Base-by-base conservation (phyloP, 2,113 vertebrate species). In the Vireo altiloquus region DNA sequence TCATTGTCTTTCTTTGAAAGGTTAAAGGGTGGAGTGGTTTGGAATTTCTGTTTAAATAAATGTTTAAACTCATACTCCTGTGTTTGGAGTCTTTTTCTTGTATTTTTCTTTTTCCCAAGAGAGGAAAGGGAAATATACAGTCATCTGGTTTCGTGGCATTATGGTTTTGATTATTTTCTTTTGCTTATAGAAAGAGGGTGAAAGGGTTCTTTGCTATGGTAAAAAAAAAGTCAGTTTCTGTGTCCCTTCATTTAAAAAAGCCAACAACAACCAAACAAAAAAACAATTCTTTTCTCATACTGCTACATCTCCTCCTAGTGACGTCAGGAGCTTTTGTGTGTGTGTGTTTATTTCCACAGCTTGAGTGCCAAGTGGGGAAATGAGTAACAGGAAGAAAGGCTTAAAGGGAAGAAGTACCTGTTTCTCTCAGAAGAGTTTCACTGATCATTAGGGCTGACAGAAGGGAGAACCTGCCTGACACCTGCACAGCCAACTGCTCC, bases 21-120 rank as follows among this genome's bases (percentile, higher is more conserved):
- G 91, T 95, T 97, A 94, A 96, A 94, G 96, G 98, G 93, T 98
- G 96, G 95, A 97, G 96, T 98, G 98, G 96, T 98, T 98, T 98
- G 98, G 96, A 97, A 88, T 98, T 98, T 97, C 96, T 97, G 97
- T 98, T 98, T 97, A 97, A 98, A 98, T 98, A 98, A 98, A 98
- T 91, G 87, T 97, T 97, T 97, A 96, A 98, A 97, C 81, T 97
- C 75, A 86, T 56, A 77, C 44, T 81, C 16, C 35, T 57, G n/a
- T 76, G 24, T 91, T 70, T 2, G 4, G 88, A 80, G 56, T 54
- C 2, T 39, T 56, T 25, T 65, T 61, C 46, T 66, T 66, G 33
- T 33, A 0, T 10, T 30, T 72, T 46, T 37, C 39, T 37, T 57
- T 47, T 63, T 11, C 13, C 6, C 31, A 49, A 49, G 30, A 69